phyloP scores from a whole-genome alignment of 2,113 vertebrate species.

The Anoura caudifer region DNA sequence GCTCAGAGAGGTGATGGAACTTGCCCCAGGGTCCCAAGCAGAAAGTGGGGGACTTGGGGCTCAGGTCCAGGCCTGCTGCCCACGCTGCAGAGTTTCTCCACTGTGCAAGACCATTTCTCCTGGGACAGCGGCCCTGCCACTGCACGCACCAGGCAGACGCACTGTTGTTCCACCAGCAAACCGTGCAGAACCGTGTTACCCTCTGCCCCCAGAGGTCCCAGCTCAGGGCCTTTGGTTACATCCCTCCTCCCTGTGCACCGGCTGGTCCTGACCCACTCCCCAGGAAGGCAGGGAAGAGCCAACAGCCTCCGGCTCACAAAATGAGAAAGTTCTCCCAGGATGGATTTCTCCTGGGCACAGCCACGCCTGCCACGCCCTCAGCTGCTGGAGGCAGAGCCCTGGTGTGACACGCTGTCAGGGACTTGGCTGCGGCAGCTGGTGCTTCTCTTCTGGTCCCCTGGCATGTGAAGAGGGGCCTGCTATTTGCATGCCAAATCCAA shows the following conservation, averaged over 20 bases:
- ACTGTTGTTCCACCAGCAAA: rapidly evolving
- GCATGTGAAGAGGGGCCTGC: not conserved
- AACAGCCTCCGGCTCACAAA: not conserved
- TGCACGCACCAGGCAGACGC: not conserved
- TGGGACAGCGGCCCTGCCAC: not conserved
- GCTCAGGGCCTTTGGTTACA: not conserved
- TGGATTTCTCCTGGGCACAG: not conserved
- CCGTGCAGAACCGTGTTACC: not conserved
- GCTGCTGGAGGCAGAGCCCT: not conserved
- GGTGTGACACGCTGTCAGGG: not conserved
- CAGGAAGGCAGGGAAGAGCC: not conserved
- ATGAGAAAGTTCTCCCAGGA: not conserved
- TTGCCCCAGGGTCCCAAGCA: not conserved
- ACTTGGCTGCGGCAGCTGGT: not conserved
- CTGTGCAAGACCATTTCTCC: rapidly evolving
- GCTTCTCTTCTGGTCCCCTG: not conserved
- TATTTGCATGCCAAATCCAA: not conserved
- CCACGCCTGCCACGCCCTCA: not conserved
- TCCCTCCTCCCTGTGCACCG: not conserved
- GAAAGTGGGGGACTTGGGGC: not conserved
- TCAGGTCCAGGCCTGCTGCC: not conserved
- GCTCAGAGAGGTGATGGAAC: not conserved
- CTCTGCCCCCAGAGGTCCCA: not conserved
- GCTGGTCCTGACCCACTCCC: not conserved
- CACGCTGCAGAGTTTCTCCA: rapidly evolving